These are phyloP conservation scores for Mechanitis mazaeus DNA, from an alignment of 2,888 invertebrate species.

Conservation along the genomic window DNA sequence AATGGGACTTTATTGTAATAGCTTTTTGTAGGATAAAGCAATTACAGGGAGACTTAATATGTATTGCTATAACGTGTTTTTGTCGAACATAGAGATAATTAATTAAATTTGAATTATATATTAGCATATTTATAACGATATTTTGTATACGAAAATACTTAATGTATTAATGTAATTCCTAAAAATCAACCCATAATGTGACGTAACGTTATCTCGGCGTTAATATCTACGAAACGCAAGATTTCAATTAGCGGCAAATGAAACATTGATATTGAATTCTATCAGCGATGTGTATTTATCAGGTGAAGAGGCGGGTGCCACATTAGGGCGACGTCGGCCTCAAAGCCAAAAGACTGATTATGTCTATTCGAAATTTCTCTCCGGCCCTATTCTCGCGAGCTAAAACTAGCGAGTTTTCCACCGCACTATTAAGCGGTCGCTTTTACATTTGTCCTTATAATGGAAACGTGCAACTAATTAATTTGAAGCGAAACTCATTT, in stretches of 20 bases:
- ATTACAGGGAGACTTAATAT: conserved; percentile 62
- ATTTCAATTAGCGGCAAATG: conserved; percentile 43
- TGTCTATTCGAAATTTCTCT: conserved; percentile 77
- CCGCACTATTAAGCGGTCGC: conserved; percentile 76
- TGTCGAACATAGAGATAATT: background rate
- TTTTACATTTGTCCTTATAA: conserved; percentile 77
- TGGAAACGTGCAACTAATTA: conserved; percentile 77
- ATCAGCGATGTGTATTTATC: conserved; percentile 62
- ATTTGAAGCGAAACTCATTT: conserved; percentile 76
- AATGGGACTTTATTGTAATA: conserved; percentile 77
- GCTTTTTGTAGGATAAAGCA: conserved; percentile 74
- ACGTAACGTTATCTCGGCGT: conserved; percentile 5
- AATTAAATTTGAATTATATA: too few species aligned
- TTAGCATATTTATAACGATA: too few species aligned
- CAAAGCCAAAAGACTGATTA: conserved; percentile 77
- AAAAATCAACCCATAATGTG: background rate
- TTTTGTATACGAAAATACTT: background rate
- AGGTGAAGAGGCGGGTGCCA: conserved; percentile 65
- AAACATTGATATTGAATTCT: conserved; percentile 46
- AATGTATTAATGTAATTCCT: background rate
- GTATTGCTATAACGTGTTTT: conserved; percentile 38
- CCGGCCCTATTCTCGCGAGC: conserved; percentile 73
- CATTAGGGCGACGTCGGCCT: conserved; percentile 72
- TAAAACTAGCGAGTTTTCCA: conserved; percentile 77
- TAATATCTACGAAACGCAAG: conserved; percentile 26